Percentiles rank a stretch among this genome's conserved stretches.
Conservation (phyloP, 2,113 vertebrate species). For the Rousettus leschenaultii region DNA sequence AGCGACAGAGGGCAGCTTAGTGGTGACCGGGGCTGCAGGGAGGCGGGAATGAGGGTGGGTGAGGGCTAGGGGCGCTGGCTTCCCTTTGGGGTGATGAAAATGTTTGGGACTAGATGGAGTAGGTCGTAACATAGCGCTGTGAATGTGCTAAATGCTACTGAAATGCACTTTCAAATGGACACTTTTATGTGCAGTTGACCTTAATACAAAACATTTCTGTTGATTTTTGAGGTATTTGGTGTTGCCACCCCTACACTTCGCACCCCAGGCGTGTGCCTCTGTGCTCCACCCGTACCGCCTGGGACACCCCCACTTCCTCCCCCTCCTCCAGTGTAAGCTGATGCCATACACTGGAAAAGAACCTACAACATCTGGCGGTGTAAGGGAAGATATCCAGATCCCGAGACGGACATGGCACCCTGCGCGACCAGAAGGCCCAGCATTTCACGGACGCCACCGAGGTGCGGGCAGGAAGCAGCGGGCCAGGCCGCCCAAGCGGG, state of each 20-base stretch:
- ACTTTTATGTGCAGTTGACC: neutral
- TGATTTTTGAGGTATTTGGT: neutral
- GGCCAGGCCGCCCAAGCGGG: neutral
- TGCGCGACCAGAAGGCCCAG: neutral
- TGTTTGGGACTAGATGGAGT: neutral
- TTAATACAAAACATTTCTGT: neutral
- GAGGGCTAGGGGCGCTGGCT: neutral
- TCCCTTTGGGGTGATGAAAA: neutral
- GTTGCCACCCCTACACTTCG: neutral
- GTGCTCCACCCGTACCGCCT: too few species aligned
- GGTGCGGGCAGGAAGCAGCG: neutral
- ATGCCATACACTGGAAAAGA: neutral
- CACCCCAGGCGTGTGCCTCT: neutral
- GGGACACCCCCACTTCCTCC: neutral
- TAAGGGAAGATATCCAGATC: neutral
- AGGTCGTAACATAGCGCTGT: neutral
- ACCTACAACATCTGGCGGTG: neutral
- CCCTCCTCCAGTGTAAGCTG: rapidly evolving
- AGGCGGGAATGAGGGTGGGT: rapidly evolving
- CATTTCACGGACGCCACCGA: neutral
- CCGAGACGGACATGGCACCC: neutral
- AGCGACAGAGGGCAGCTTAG: neutral
- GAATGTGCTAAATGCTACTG: neutral
- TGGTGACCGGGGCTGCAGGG: too few species aligned
- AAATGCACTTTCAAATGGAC: neutral